Evolutionary conservation across 2,797 vertebrate genomes (phyloP).

Genomic region (Trichosurus vulpecula): DNA sequence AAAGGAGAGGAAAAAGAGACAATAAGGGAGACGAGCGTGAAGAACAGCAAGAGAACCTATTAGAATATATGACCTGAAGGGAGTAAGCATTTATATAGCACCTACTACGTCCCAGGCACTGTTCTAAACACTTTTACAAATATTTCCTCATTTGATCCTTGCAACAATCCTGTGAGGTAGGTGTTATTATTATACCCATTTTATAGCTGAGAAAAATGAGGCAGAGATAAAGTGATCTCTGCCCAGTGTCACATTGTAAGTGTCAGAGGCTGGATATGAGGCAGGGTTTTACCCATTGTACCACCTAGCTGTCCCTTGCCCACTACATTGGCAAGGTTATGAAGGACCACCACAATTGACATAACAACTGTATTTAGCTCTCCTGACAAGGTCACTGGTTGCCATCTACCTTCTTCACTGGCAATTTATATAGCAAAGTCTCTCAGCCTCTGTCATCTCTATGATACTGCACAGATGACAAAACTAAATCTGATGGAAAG

Average conservation of each 20-base stretch:
- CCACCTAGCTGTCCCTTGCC: background rate
- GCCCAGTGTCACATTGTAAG: background rate
- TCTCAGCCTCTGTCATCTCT: constrained; percentile 7
- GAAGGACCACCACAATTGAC: background rate
- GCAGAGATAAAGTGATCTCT: background rate
- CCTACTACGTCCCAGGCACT: background rate
- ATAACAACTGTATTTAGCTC: background rate
- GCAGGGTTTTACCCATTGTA: too few relatives aligned
- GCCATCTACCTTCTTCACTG: background rate
- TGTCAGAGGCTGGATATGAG: background rate
- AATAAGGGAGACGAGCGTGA: background rate
- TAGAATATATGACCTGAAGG: background rate
- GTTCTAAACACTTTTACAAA: background rate
- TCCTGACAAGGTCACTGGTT: background rate
- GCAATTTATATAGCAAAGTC: background rate
- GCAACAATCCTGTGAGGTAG: background rate
- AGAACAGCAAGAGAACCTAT: background rate
- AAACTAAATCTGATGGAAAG: background rate
- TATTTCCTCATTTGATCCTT: background rate
- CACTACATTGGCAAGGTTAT: background rate
- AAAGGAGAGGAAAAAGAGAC: background rate
- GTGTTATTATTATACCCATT: background rate
- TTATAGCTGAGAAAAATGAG: background rate
- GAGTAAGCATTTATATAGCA: background rate
- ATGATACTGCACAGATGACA: constrained; percentile 15